phyloP scores from a whole-genome alignment of 2,797 vertebrate species.

The Distichodus sexfasciatus region DNA sequence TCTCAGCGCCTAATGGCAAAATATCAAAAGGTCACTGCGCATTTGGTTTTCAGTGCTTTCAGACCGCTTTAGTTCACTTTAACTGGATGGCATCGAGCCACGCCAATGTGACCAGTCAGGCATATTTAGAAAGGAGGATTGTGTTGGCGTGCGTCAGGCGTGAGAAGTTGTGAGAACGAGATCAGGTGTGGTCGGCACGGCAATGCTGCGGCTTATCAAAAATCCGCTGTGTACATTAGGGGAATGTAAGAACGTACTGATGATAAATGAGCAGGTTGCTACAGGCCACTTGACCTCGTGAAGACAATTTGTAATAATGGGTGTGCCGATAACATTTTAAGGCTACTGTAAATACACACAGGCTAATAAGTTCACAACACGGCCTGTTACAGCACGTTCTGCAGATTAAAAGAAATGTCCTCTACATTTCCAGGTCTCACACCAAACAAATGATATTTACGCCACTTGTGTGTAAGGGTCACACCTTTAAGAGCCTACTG shows the following conservation, averaged over 20 bases:
- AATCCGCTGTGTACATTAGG: slow-evolving; percentile 1
- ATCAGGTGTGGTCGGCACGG: slow-evolving; percentile 37
- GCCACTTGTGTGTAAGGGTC: too few relatives aligned
- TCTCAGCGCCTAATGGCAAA: slow-evolving; percentile 9
- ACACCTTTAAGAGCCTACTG: too few relatives aligned
- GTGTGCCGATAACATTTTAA: neutral
- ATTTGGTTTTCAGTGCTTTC: slow-evolving; percentile 16
- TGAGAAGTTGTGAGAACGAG: neutral
- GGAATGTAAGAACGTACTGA: neutral
- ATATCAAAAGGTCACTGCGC: slow-evolving; percentile 26
- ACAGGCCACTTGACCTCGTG: too few relatives aligned
- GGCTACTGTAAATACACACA: too few relatives aligned
- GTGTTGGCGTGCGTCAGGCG: slow-evolving; percentile 26
- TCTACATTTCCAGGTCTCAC: too few relatives aligned
- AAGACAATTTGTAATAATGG: too few relatives aligned
- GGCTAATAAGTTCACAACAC: too few relatives aligned
- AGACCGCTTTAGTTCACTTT: slow-evolving; percentile 20
- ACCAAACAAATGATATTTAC: too few relatives aligned
- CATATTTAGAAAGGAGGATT: slow-evolving; percentile 17
- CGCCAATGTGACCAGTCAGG: neutral
- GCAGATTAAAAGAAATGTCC: too few relatives aligned
- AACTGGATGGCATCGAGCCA: slow-evolving; percentile 1
- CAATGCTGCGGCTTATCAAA: slow-evolving; percentile 16
- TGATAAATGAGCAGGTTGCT: neutral
- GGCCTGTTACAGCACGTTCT: too few relatives aligned